These are phyloP conservation scores for Ephydatia muelleri DNA, from an alignment of 37 sponge, comb jelly and placozoan species.

Conservation along the genomic window DNA sequence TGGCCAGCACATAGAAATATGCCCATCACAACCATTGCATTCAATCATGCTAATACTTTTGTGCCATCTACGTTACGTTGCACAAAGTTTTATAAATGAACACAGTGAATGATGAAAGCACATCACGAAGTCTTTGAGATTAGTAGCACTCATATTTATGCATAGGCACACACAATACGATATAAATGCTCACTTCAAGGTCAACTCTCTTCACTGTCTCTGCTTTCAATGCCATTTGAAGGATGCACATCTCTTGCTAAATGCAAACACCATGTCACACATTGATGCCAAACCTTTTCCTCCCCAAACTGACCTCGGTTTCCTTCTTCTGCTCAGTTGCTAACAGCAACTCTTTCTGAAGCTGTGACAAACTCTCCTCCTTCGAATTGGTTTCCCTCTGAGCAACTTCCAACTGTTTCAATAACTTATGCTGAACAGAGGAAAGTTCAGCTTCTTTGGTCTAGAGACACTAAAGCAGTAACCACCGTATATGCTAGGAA, in stretches of 20 bases:
- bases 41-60: too few species aligned
- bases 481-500: too few species aligned
- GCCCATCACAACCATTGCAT: too few species aligned
- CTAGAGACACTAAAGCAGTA: background rate
- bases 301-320: background rate
- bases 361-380: background rate
- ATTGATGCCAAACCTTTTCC: background rate
- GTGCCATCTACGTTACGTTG: too few species aligned
- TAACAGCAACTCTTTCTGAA: background rate
- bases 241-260: background rate
- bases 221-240: background rate
- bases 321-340: background rate
- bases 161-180: too few species aligned
- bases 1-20: too few species aligned
- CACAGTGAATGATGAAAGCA: too few species aligned
- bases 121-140: too few species aligned
- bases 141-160: background rate
- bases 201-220: background rate
- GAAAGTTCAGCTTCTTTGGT: background rate
- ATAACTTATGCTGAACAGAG: too few species aligned
- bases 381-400: background rate
- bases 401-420: background rate
- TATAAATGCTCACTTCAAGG: background rate
- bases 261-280: background rate
- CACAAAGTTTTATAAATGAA: too few species aligned